Conservation (phyloP, 1,140 invertebrate species). For the Drosophila triauraria region DNA sequence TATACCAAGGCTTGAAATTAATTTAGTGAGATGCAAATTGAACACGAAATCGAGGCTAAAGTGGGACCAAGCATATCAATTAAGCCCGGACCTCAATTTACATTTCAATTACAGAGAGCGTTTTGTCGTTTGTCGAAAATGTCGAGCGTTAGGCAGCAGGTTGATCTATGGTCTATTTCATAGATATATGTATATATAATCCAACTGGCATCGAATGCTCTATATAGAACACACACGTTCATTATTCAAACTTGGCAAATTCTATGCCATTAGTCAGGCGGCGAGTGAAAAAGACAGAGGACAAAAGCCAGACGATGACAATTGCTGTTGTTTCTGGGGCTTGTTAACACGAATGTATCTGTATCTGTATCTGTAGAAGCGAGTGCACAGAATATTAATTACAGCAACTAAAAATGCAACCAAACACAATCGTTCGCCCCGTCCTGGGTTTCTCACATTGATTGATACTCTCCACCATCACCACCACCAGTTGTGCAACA, state of each 20-base stretch:
- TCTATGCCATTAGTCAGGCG: constrained; percentile 50
- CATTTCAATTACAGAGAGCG: constrained; percentile 72
- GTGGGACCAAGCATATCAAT: constrained; percentile 47
- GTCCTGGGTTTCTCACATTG: constrained; percentile 66
- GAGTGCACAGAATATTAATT: constrained; percentile 76
- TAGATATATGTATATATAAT: constrained; percentile 16
- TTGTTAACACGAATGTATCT: constrained; percentile 59
- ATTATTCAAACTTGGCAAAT: constrained; percentile 75
- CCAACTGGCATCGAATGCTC: constrained; percentile 9
- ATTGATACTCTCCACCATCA: constrained; percentile 57
- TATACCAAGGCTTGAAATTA: constrained; percentile 45
- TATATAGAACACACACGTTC: constrained; percentile 62
- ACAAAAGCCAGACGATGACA: constrained; percentile 31
- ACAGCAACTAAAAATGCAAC: constrained; percentile 64
- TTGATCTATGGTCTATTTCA: constrained; percentile 24
- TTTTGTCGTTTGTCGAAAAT: constrained; percentile 62
- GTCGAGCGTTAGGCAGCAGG: constrained; percentile 39
- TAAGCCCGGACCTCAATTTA: constrained; percentile 56
- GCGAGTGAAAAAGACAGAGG: constrained; percentile 6
- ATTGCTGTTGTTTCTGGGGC: constrained; percentile 39
- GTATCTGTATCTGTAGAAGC: constrained; percentile 23
- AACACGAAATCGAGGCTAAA: constrained; percentile 42
- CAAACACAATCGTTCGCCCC: constrained; percentile 33
- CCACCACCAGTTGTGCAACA: constrained; percentile 64
- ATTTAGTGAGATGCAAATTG: constrained; percentile 55